These are phyloP conservation scores for Drosophila anomelani DNA, from an alignment of 2,888 invertebrate species.

Conservation along the genomic window DNA sequence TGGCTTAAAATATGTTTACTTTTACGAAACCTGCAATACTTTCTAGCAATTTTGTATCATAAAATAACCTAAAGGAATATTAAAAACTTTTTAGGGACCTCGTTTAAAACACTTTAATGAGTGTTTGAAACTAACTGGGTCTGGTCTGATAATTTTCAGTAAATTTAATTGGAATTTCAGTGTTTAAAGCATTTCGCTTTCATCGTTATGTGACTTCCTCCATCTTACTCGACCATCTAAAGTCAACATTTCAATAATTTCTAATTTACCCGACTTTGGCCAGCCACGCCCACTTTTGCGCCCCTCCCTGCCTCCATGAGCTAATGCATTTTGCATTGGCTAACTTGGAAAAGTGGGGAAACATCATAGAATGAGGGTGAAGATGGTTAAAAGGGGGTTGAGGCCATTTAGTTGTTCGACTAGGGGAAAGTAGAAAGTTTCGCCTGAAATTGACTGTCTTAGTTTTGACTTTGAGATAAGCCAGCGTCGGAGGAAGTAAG, in stretches of 20 bases:
- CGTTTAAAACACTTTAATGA: neutral
- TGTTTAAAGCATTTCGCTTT: neutral
- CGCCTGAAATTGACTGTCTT: slow-evolving; percentile 65
- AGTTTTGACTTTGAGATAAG: slow-evolving; percentile 64
- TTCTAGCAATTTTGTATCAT: neutral
- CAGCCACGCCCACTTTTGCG: slow-evolving; percentile 5
- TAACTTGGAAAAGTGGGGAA: slow-evolving; percentile 31
- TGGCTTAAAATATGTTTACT: neutral
- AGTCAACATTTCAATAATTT: slow-evolving; percentile 60
- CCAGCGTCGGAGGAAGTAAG: slow-evolving; percentile 16
- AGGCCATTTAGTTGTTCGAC: slow-evolving; percentile 22
- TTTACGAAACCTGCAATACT: neutral
- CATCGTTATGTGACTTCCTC: slow-evolving; percentile 5
- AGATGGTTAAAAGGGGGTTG: slow-evolving; percentile 4
- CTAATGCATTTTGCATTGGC: slow-evolving; percentile 68
- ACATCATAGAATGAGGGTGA: neutral
- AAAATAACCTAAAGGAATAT: neutral
- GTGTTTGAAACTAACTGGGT: neutral
- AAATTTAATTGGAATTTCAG: slow-evolving; percentile 4
- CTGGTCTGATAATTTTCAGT: neutral
- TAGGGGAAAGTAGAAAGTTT: slow-evolving; percentile 40
- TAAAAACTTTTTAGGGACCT: neutral
- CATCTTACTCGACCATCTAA: neutral
- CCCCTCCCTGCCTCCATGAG: neutral
- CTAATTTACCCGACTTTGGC: slow-evolving; percentile 54